A percentile compares a stretch with the other conserved stretches of the same genome.
Evolutionary conservation across 2,797 vertebrate genomes (phyloP).

Genomic region (Florisuga fusca): DNA sequence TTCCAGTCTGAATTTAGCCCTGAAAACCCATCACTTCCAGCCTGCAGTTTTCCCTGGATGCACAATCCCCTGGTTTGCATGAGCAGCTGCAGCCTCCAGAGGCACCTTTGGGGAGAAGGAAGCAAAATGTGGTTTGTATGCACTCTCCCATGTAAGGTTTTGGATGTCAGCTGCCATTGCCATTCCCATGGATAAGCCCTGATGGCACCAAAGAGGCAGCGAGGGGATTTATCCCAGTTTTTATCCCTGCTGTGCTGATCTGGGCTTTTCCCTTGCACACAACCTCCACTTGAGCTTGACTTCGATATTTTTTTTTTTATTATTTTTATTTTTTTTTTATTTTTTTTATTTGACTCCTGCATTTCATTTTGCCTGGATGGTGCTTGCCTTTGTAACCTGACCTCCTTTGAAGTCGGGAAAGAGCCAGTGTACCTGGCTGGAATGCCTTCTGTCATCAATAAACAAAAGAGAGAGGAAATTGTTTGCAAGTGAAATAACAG

Average conservation of each 20-base stretch:
- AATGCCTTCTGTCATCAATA: conserved; percentile 72
- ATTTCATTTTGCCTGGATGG: background rate
- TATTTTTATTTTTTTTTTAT: too few species aligned
- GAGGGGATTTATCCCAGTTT: background rate
- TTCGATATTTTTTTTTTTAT: background rate
- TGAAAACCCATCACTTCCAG: background rate
- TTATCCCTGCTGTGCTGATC: background rate
- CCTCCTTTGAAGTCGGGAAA: conserved; percentile 67
- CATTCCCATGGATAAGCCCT: background rate
- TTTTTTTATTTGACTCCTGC: background rate
- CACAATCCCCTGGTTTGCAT: background rate
- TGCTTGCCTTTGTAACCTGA: conserved; percentile 60
- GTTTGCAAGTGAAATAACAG: conserved; percentile 74
- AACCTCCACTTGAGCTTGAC: background rate
- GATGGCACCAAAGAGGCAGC: background rate
- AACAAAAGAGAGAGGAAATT: conserved; percentile 77
- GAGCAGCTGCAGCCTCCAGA: rapidly evolving
- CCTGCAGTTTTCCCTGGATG: rapidly evolving
- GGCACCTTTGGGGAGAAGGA: background rate
- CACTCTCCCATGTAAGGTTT: background rate
- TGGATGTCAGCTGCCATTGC: background rate
- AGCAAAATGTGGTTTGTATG: background rate
- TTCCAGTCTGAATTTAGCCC: background rate
- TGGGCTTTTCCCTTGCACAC: background rate
- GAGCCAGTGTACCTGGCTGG: conserved; percentile 61